Evolutionary conservation across 1,140 invertebrate genomes (phyloP).

Genomic region (Dinoponera quadriceps): DNA sequence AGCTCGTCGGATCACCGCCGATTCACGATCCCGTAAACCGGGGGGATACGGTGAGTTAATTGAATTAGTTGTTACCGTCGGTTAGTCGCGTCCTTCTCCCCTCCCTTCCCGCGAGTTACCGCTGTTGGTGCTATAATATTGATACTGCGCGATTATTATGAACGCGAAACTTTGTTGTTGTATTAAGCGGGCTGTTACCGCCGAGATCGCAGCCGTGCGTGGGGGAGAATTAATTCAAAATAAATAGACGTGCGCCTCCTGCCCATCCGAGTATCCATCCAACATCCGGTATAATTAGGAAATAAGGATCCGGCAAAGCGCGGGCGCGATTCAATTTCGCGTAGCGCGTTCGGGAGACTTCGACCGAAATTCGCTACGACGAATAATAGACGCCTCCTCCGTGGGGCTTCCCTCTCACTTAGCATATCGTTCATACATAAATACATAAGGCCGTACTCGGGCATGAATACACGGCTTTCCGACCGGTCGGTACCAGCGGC

Average conservation of each 20-base stretch:
- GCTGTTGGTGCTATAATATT: too few species aligned
- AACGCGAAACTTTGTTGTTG: too few species aligned
- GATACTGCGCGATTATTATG: too few species aligned
- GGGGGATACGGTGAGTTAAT: neutral
- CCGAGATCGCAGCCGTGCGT: too few species aligned
- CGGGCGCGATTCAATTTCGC: neutral
- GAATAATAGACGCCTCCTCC: slow-evolving; percentile 16
- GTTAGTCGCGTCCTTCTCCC: too few species aligned
- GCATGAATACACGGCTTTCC: slow-evolving; percentile 36
- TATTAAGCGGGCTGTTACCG: too few species aligned
- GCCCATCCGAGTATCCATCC: neutral
- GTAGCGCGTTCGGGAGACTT: neutral
- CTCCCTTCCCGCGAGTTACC: too few species aligned
- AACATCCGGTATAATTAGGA: neutral
- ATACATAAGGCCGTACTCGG: slow-evolving; percentile 45
- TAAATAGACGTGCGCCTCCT: too few species aligned
- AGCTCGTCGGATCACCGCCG: neutral
- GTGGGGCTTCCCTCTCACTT: slow-evolving; percentile 15
- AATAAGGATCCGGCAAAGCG: neutral
- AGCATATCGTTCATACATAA: slow-evolving; percentile 41
- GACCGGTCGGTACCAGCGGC: slow-evolving; percentile 2
- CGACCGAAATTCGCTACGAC: neutral
- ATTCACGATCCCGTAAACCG: neutral
- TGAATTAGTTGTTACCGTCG: neutral
- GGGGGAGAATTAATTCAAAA: too few species aligned